Conservation (phyloP, 2,113 vertebrate genomes). For the Drymodes brunneopygia region DNA sequence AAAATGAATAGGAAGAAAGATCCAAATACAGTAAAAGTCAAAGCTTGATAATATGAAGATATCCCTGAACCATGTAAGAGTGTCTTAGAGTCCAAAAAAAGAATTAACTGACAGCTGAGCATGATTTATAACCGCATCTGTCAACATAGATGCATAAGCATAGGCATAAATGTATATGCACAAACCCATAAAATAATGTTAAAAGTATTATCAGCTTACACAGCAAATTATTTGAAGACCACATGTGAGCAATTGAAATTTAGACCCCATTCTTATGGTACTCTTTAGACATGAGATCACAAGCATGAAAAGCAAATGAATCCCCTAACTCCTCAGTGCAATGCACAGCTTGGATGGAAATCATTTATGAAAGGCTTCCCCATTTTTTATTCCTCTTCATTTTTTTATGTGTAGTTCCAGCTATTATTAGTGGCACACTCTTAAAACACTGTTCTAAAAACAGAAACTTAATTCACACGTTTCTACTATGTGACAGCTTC, state of each 20-base stretch:
- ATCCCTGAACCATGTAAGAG: neutral
- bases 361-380: neutral
- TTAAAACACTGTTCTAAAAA: neutral
- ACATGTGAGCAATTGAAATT: neutral
- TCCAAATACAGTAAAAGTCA: neutral
- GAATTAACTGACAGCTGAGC: neutral
- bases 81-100: neutral
- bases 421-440: neutral
- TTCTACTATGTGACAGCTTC: neutral
- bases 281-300: neutral
- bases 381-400: neutral
- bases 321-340: neutral
- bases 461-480: neutral
- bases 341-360: neutral
- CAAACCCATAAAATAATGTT: neutral
- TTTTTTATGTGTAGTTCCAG: neutral
- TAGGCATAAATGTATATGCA: neutral
- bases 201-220: neutral
- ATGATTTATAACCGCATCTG: neutral
- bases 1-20: neutral
- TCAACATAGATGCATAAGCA: neutral
- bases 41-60: neutral
- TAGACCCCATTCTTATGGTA: neutral
- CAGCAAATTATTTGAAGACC: neutral
- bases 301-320: neutral